phyloP scores from a whole-genome alignment of 2,888 invertebrate species.

The Sipunculus nudus region DNA sequence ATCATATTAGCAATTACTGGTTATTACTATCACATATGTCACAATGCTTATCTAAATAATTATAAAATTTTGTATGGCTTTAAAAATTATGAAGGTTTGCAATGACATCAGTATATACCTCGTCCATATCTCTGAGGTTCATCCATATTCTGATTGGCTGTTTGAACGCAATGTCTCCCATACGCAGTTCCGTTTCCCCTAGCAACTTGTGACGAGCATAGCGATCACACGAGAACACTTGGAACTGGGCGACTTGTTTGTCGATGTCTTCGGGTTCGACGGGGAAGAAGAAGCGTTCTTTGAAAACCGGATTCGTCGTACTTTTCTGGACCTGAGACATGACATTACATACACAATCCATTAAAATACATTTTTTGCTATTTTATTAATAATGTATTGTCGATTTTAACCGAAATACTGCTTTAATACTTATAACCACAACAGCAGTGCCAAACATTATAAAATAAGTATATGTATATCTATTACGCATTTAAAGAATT shows the following conservation, averaged over 20 bases:
- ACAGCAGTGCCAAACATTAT: too few species aligned
- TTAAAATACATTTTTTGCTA: background rate
- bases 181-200: conserved; percentile 75
- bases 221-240: conserved; percentile 75
- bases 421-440: too few species aligned
- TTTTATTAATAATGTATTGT: too few species aligned
- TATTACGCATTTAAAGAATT: too few species aligned
- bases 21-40: too few species aligned
- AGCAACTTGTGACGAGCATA: conserved; percentile 65
- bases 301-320: conserved; percentile 78
- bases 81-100: too few species aligned
- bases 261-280: conserved; percentile 73
- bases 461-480: too few species aligned
- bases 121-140: conserved; percentile 78
- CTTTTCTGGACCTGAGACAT: conserved; percentile 72
- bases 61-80: too few species aligned
- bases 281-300: conserved; percentile 78
- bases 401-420: too few species aligned
- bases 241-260: conserved; percentile 74
- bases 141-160: conserved; percentile 83
- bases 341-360: conserved; percentile 7
- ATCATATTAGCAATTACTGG: too few species aligned
- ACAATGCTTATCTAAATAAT: too few species aligned
- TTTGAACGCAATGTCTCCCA: conserved; percentile 74
- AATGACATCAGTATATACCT: too few species aligned